Evolutionary conservation across 1,140 invertebrate genomes (phyloP).

Genomic region (Lycorma delicatula): DNA sequence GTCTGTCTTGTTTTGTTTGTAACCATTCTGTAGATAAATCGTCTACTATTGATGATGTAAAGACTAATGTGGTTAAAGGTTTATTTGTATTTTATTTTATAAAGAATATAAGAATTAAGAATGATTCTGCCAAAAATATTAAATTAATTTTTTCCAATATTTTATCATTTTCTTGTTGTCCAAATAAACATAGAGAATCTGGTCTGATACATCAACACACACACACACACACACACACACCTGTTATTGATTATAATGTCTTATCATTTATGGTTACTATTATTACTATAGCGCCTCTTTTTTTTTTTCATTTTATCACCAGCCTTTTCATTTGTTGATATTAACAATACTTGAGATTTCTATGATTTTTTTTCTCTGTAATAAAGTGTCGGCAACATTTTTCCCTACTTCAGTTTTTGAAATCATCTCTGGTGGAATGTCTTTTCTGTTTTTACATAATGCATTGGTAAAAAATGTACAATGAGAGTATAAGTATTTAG

Average conservation of each 20-base stretch:
- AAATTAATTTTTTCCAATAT: not conserved
- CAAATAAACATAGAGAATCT: constrained; percentile 1
- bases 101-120: not conserved
- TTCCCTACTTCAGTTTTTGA: not conserved
- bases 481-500: not conserved
- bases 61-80: too few relatives aligned
- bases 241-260: too few relatives aligned
- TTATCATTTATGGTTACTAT: too few relatives aligned
- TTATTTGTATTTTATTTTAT: not conserved
- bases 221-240: too few relatives aligned
- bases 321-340: constrained; percentile 13
- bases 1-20: too few relatives aligned
- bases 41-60: too few relatives aligned
- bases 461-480: not conserved
- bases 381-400: not conserved
- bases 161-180: not conserved
- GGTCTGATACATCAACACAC: not conserved
- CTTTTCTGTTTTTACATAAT: not conserved
- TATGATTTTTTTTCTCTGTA: constrained; percentile 13
- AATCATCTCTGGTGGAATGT: not conserved
- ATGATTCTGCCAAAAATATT: too few relatives aligned
- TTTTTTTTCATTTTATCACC: not conserved
- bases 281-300: not conserved
- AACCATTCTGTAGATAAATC: too few relatives aligned
- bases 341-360: constrained; percentile 11